These are phyloP conservation scores for Porites australiensis DNA, from an alignment of 64 coral and sea anemone genomes.

Conservation along the genomic window DNA sequence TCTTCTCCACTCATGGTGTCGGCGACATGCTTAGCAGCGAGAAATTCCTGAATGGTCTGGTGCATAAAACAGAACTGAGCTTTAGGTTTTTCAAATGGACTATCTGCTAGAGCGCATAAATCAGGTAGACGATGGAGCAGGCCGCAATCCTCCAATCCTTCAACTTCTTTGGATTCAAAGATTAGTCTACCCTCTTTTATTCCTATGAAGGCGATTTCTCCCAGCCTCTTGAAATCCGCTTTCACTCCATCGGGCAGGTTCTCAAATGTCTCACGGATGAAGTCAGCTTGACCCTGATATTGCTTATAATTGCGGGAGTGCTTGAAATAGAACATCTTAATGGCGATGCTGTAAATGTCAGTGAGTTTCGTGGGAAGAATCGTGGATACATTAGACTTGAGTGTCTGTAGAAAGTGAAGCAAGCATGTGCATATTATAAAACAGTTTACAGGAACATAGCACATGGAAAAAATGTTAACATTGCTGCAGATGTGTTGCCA, in stretches of 20 bases:
- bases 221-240: not conserved
- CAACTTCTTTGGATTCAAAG: conserved; percentile 37
- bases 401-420: not conserved
- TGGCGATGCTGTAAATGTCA: conserved; percentile 36
- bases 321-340: conserved; percentile 23
- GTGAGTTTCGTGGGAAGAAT: conserved; percentile 34
- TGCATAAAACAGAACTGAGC: conserved; percentile 71
- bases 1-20: conserved; percentile 2
- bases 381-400: not conserved
- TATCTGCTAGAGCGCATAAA: not conserved
- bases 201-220: conserved; percentile 52
- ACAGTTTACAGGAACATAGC: conserved; percentile 75
- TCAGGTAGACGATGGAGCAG: conserved; percentile 67
- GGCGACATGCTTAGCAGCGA: conserved; percentile 58
- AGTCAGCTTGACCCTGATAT: not conserved
- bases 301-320: not conserved
- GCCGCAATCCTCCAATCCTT: conserved; percentile 51
- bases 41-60: conserved; percentile 76
- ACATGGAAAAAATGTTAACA: conserved; percentile 56
- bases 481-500: conserved; percentile 36
- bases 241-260: not conserved
- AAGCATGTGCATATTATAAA: conserved; percentile 71
- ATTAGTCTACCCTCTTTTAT: conserved; percentile 17
- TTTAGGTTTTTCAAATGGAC: not conserved
- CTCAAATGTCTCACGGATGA: not conserved